A percentile compares a stretch with the other conserved stretches of the same genome.
Evolutionary conservation across 2,113 vertebrate genomes (phyloP).

Genomic region (Panthera leo): DNA sequence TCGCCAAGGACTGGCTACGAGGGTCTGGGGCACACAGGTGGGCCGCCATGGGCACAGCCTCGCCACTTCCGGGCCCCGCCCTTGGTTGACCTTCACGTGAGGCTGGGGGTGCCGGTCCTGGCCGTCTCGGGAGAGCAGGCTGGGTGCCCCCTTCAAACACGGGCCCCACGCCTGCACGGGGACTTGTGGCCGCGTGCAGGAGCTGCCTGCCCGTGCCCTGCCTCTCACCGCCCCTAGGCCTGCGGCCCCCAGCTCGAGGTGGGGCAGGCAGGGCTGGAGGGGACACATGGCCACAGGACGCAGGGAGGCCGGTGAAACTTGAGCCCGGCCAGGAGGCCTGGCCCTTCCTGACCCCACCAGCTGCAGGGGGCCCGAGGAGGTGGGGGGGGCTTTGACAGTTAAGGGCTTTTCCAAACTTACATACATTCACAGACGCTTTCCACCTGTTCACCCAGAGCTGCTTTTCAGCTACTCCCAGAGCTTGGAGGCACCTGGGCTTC

Average conservation of each 20-base stretch:
- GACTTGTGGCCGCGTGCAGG: neutral
- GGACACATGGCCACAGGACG: neutral
- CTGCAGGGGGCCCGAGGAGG: neutral
- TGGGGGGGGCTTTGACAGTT: neutral
- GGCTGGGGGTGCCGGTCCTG: neutral
- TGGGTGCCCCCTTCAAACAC: neutral
- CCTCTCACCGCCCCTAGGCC: neutral
- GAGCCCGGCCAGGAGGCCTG: neutral
- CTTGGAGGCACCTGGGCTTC: neutral
- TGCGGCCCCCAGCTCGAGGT: neutral
- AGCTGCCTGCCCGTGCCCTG: neutral
- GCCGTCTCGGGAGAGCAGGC: neutral
- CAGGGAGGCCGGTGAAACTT: neutral
- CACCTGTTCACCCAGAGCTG: neutral
- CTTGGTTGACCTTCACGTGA: neutral
- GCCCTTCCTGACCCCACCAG: neutral
- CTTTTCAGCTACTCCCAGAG: neutral
- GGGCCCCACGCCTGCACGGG: neutral
- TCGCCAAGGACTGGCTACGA: neutral
- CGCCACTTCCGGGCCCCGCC: rapidly evolving
- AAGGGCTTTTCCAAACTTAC: conserved; percentile 34
- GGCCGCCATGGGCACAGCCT: neutral
- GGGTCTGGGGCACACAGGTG: rapidly evolving
- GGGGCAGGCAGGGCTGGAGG: neutral
- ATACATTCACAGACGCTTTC: neutral